phyloP scores from a whole-genome alignment of 2,113 vertebrate species.

The Oreotrochilus melanogaster region DNA sequence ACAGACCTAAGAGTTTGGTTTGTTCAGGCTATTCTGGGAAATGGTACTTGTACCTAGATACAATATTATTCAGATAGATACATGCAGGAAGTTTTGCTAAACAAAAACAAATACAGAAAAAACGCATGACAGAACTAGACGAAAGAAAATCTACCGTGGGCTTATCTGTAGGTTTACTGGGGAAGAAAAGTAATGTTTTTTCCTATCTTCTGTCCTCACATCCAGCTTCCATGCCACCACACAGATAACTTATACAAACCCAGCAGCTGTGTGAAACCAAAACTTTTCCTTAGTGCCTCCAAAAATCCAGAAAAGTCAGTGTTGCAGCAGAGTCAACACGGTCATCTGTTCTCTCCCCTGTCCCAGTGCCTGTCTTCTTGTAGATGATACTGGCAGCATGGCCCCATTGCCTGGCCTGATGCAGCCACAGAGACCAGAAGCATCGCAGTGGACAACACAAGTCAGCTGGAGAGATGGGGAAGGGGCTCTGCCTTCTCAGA shows the following conservation, averaged over 20 bases:
- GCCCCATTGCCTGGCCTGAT: background rate
- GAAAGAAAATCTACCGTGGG: background rate
- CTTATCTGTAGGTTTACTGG: background rate
- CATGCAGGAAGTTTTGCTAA: background rate
- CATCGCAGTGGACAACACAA: background rate
- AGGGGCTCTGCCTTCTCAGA: background rate
- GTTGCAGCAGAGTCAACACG: background rate
- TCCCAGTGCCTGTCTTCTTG: background rate
- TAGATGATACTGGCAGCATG: background rate
- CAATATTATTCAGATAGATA: background rate
- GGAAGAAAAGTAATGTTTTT: background rate
- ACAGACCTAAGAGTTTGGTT: background rate
- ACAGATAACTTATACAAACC: background rate
- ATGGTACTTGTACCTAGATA: background rate
- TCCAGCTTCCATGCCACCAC: background rate
- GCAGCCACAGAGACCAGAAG: background rate
- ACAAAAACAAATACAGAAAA: background rate
- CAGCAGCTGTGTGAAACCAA: background rate
- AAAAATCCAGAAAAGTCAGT: background rate
- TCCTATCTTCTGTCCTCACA: background rate
- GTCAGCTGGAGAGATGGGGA: background rate
- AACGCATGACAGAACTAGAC: background rate
- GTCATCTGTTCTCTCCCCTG: background rate
- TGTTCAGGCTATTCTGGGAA: background rate
- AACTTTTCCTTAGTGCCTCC: background rate